A percentile compares a stretch with the other conserved stretches of the same genome.
These are phyloP conservation scores for Sebastes hubbsi DNA, from an alignment of 2,797 vertebrate genomes.

Conservation along the genomic window DNA sequence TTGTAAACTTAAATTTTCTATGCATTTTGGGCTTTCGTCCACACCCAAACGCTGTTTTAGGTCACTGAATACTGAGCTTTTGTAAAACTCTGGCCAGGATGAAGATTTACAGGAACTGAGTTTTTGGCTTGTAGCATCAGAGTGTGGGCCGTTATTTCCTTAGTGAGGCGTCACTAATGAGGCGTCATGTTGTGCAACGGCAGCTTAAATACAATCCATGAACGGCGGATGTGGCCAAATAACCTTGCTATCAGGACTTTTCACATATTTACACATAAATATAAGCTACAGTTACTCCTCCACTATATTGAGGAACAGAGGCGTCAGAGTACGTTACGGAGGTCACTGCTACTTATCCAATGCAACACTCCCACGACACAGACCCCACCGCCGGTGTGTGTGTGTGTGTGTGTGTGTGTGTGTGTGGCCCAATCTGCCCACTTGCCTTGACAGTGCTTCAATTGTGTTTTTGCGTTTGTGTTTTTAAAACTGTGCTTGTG, in stretches of 20 bases:
- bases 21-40: neutral
- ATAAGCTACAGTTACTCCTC: neutral
- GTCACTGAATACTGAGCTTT: neutral
- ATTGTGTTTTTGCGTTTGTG: too few relatives aligned
- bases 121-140: neutral
- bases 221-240: neutral
- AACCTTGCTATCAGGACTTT: neutral
- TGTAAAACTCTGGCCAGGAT: neutral
- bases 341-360: too few relatives aligned
- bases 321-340: too few relatives aligned
- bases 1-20: neutral
- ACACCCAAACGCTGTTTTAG: neutral
- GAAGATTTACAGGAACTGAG: neutral
- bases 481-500: too few relatives aligned
- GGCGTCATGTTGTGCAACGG: neutral
- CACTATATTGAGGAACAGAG: neutral
- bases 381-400: neutral
- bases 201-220: neutral
- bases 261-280: neutral
- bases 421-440: too few relatives aligned
- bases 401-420: too few relatives aligned
- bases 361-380: neutral
- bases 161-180: neutral
- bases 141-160: neutral
- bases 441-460: too few relatives aligned